phyloP scores from a whole-genome alignment of 2,888 invertebrate genomes.

The Sminthurinus aureus region DNA sequence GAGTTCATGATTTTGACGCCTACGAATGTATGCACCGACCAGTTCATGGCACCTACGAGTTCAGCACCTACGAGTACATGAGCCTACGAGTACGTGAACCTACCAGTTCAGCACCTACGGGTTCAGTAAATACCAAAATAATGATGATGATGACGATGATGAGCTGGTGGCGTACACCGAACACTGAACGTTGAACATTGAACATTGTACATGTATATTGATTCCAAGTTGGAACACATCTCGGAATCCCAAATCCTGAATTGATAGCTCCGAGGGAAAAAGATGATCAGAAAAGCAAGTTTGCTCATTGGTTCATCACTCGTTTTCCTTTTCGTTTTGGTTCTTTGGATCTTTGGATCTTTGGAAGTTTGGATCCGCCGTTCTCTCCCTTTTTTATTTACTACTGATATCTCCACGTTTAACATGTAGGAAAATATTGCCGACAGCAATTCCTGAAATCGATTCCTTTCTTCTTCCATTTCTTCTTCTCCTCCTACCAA shows the following conservation, averaged over 20 bases:
- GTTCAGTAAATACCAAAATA: too few species aligned
- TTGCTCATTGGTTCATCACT: too few species aligned
- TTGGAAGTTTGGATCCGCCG: too few species aligned
- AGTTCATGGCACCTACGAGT: too few species aligned
- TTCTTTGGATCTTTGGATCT: too few species aligned
- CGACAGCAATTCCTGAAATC: constrained; percentile 36
- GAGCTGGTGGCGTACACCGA: neutral
- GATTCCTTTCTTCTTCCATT: constrained; percentile 38
- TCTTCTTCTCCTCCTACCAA: neutral
- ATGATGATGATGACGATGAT: neutral
- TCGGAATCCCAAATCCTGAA: constrained; percentile 19
- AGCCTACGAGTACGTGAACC: too few species aligned
- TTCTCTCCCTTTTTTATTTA: constrained; percentile 27
- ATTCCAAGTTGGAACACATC: neutral
- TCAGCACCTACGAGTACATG: too few species aligned
- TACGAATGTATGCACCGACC: too few species aligned
- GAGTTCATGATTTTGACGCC: too few species aligned
- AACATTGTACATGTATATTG: too few species aligned
- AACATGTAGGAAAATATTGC: constrained; percentile 37
- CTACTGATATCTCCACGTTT: constrained; percentile 36
- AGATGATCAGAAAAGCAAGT: constrained; percentile 41
- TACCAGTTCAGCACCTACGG: too few species aligned
- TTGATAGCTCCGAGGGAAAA: constrained; percentile 37
- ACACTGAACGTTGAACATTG: neutral
- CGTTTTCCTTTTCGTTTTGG: too few species aligned